phyloP scores from a whole-genome alignment of 2,797 vertebrate genomes.

The Channallabes apus region DNA sequence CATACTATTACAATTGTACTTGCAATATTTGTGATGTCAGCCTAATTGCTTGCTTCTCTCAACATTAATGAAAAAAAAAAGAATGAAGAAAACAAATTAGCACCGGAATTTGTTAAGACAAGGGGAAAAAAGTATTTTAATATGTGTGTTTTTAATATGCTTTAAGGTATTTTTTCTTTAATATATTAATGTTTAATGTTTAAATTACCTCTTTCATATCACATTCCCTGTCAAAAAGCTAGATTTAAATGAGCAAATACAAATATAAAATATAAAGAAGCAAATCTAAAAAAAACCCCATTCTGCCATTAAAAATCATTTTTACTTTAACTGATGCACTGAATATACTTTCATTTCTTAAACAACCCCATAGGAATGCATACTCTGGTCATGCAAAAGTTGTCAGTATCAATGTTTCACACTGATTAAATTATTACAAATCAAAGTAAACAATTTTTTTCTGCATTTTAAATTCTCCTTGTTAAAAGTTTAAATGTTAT shows the following conservation, averaged over 20 bases:
- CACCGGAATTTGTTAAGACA: neutral
- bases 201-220: neutral
- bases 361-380: too few species aligned
- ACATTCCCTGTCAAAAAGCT: too few species aligned
- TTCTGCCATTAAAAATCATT: too few species aligned
- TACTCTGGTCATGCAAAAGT: too few species aligned
- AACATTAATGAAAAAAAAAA: neutral
- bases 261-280: too few species aligned
- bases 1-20: neutral
- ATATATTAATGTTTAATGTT: neutral
- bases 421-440: too few species aligned
- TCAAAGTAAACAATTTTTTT: neutral
- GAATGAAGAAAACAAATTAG: neutral
- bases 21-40: neutral
- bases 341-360: too few species aligned
- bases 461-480: neutral
- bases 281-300: too few species aligned
- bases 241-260: too few species aligned
- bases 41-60: neutral
- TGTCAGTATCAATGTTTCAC: too few species aligned
- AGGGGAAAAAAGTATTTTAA: neutral
- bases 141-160: too few species aligned
- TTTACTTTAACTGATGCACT: too few species aligned
- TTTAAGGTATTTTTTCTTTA: neutral
- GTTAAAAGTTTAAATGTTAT: neutral